These are phyloP conservation scores for Galaxias olidus DNA, from an alignment of 2,797 vertebrate species.

Conservation along the genomic window DNA sequence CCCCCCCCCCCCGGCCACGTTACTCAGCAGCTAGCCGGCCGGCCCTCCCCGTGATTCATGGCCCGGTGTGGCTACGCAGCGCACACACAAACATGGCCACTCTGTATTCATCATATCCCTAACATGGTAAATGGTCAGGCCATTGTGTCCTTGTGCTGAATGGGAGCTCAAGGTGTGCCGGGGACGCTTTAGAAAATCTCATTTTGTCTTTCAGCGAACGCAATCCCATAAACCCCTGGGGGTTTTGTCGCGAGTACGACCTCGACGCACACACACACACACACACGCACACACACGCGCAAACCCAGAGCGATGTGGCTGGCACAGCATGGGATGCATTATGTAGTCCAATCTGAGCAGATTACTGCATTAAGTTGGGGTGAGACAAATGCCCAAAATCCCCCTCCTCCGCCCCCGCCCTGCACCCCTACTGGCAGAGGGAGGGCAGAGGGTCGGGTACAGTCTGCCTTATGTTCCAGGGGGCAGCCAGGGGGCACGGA, in stretches of 20 bases:
- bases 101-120: no score
- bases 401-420: no score
- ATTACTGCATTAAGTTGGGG: conserved; percentile 52
- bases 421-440: no score
- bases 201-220: conserved; percentile 32
- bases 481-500: conserved; percentile 6
- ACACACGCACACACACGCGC: conserved; percentile 7
- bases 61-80: no score
- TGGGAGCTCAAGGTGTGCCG: no score
- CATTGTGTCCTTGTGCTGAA: no score
- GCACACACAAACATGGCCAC: no score
- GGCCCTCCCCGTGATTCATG: conserved; percentile 15
- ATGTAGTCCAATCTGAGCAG: conserved; percentile 33
- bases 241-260: not conserved
- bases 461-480: conserved; percentile 6
- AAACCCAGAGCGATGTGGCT: conserved; percentile 9
- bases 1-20: no score
- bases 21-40: no score
- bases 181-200: conserved; percentile 27
- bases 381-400: conserved; percentile 44
- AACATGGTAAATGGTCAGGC: no score
- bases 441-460: conserved; percentile 39
- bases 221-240: conserved; percentile 9
- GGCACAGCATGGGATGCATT: conserved; percentile 20
- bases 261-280: not conserved